These are phyloP conservation scores for Nesospiza acunhae DNA, from an alignment of 2,113 vertebrate genomes.

Conservation along the genomic window DNA sequence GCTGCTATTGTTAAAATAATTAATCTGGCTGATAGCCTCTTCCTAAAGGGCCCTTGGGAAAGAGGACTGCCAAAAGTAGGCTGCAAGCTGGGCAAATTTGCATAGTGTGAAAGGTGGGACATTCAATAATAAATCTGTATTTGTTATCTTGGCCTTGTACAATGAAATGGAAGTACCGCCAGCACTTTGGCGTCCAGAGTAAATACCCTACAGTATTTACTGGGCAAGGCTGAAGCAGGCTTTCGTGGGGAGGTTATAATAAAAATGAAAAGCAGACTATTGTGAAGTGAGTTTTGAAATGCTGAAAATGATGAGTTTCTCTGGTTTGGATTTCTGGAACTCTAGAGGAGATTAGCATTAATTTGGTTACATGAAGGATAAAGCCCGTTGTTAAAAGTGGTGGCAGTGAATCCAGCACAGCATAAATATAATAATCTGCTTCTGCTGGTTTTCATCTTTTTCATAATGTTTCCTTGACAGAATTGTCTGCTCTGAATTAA, in stretches of 20 bases:
- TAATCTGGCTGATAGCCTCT: conserved; percentile 66
- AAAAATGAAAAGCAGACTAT: neutral
- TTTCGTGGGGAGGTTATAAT: neutral
- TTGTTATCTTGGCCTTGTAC: conserved; percentile 37
- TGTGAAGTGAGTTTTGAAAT: neutral
- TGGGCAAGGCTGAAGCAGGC: neutral
- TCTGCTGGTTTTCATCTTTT: neutral
- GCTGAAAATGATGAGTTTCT: neutral
- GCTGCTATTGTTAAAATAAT: conserved; percentile 66
- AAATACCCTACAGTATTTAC: neutral
- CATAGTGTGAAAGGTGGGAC: conserved; percentile 58
- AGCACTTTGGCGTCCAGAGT: neutral
- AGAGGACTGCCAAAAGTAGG: conserved; percentile 57
- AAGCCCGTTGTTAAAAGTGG: neutral
- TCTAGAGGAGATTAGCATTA: conserved; percentile 12
- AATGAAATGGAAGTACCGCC: neutral
- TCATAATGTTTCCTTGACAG: neutral
- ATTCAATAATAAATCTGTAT: conserved; percentile 47
- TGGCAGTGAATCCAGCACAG: neutral
- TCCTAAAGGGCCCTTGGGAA: conserved; percentile 64
- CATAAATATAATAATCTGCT: neutral
- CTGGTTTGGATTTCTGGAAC: neutral
- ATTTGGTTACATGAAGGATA: neutral
- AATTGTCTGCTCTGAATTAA: neutral
- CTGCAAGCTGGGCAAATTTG: conserved; percentile 50